Evolutionary conservation across 2,797 vertebrate species (phyloP).

Genomic region (Aeoliscus strigatus): DNA sequence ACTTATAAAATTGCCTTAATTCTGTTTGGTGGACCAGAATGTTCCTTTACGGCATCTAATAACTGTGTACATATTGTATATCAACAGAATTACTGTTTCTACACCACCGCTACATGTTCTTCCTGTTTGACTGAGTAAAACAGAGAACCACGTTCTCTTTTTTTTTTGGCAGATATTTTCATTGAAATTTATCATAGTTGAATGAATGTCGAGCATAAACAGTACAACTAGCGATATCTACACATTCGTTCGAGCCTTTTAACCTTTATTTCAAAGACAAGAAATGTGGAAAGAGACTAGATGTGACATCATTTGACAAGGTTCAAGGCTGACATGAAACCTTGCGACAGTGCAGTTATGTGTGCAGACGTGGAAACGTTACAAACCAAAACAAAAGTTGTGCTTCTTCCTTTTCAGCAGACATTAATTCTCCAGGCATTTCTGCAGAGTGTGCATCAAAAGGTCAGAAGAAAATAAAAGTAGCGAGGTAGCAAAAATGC

Average conservation of each 20-base stretch:
- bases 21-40: conserved; percentile 48
- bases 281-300: too few relatives aligned
- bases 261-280: too few relatives aligned
- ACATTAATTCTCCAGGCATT: conserved; percentile 19
- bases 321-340: too few relatives aligned
- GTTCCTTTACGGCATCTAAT: conserved; percentile 47
- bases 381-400: conserved; percentile 27
- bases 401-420: conserved; percentile 18
- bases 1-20: conserved; percentile 69
- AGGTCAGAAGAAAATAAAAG: conserved; percentile 10
- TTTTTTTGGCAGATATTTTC: conserved; percentile 7
- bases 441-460: conserved; percentile 15
- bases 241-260: too few relatives aligned
- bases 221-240: too few relatives aligned
- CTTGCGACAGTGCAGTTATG: too few relatives aligned
- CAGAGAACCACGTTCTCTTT: too few relatives aligned
- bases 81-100: conserved; percentile 38
- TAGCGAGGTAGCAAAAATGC: conserved; percentile 10
- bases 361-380: conserved; percentile 5
- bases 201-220: too few relatives aligned
- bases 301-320: too few relatives aligned
- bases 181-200: conserved; percentile 6
- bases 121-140: conserved; percentile 37
- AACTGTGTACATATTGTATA: conserved; percentile 60
- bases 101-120: conserved; percentile 29